Evolutionary conservation across 1,140 invertebrate genomes (phyloP), one percentile per base, ranked within the genome.

Genomic region (Campoletis sonorensis): DNA sequence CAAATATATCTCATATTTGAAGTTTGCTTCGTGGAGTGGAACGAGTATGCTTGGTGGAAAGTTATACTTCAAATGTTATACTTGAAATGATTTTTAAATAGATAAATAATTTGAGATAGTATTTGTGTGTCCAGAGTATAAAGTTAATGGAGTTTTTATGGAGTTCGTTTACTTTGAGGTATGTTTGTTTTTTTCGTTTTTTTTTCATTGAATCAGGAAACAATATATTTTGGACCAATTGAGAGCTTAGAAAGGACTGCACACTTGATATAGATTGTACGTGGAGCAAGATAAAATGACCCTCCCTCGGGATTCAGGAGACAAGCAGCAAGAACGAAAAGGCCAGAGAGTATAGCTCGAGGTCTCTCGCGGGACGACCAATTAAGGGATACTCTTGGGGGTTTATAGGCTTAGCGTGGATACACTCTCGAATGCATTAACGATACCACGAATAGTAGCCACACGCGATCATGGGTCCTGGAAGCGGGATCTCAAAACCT

Each of bases 401-500:
- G 81, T 87, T 87, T 88, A 88, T 83, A 83, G 81, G 86, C 79
- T 80, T 79, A 79, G 64, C 67, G 51, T 81, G 79, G 73, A 83
- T 83, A 83, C 81, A 49, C 81, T 72, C 61, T 76, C 49, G 82
- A 85, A 86, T 85, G 81, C 83, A 86, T 85, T 86, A 85, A 85
- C 85, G 81, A 84, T 79, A 83, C 81, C 79, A 75, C 72, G 73
- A 83, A 77, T 81, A 80, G 51, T 51, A 27, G 58, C 76, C 76
- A 49, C 4, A 37, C 37, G 27, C 40, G 67, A 70, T 79, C 81
- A 64, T 33, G 67, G 67, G n/a, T 70, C 67, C 40, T 70, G 30
- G 27, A 15, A 21, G 26, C 13, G 49, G 76, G 81, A 82, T 78
- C 58, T 45, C 26, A 33, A 23, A 58, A 58, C 61, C 76, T 70